Evolutionary conservation across 2,888 invertebrate genomes (phyloP).

Genomic region (Caradrina kadenii): DNA sequence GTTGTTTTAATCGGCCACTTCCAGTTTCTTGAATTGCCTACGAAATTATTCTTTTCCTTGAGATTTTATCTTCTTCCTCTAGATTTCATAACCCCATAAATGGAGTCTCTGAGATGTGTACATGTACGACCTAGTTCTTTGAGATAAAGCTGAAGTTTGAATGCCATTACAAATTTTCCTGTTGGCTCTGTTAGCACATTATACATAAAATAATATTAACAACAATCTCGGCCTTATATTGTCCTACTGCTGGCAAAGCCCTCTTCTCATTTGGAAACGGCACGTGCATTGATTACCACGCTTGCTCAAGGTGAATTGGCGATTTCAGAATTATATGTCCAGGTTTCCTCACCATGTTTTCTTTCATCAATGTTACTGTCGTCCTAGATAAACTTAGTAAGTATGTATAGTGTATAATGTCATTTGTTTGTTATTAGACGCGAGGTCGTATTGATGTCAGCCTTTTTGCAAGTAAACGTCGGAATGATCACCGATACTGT

Average conservation of each 20-base stretch:
- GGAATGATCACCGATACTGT: conserved; percentile 9
- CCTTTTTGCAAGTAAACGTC: conserved; percentile 15
- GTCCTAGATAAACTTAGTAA: too few relatives aligned
- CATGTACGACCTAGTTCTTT: conserved; percentile 60
- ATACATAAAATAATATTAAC: too few relatives aligned
- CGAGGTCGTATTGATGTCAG: conserved; percentile 48
- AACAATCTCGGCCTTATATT: too few relatives aligned
- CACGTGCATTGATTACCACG: too few relatives aligned
- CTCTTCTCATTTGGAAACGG: too few relatives aligned
- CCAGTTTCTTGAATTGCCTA: conserved; percentile 77
- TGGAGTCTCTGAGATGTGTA: conserved; percentile 53
- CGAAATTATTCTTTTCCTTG: conserved; percentile 76
- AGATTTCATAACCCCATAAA: conserved; percentile 65
- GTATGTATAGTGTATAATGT: conserved; percentile 55
- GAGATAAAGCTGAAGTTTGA: conserved; percentile 47
- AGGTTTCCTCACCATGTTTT: too few relatives aligned
- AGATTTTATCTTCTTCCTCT: conserved; percentile 76
- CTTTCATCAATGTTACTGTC: too few relatives aligned
- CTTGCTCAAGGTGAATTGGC: too few relatives aligned
- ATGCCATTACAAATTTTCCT: conserved; percentile 54
- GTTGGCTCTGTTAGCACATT: conserved; percentile 54
- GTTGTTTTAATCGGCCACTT: conserved; percentile 71
- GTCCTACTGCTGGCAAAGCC: too few relatives aligned
- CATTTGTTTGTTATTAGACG: conserved; percentile 46
- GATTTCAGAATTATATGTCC: too few relatives aligned